phyloP scores from a whole-genome alignment of 30 jellyfish, hydroid and myxozoan genomes.

The Aurelia aurita complex sp. Pacific region DNA sequence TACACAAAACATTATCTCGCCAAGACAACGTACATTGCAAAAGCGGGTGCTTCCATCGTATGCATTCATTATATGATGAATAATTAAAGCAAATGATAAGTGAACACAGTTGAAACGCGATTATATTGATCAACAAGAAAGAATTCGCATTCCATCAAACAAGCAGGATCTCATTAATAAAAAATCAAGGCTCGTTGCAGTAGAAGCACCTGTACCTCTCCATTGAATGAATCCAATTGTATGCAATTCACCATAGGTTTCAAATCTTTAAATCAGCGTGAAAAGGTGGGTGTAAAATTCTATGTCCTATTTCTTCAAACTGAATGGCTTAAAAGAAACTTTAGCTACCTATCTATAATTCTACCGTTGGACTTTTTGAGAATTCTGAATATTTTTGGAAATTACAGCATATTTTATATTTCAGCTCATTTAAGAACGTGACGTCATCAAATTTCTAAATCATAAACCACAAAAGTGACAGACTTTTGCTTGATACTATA shows the following conservation, averaged over 20 bases:
- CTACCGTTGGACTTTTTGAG: too few species aligned
- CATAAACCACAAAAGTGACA: too few species aligned
- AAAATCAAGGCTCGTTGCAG: neutral
- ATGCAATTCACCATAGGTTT: neutral
- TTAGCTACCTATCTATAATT: too few species aligned
- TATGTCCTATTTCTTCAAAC: too few species aligned
- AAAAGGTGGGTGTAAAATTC: too few species aligned
- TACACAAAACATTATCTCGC: neutral
- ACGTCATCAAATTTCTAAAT: too few species aligned
- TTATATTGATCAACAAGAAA: slow-evolving; percentile 11
- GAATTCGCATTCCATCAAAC: slow-evolving; percentile 34
- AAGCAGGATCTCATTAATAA: slow-evolving; percentile 22
- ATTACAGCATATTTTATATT: too few species aligned
- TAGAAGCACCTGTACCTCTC: slow-evolving; percentile 19
- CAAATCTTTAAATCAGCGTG: too few species aligned
- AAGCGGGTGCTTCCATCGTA: slow-evolving; percentile 26
- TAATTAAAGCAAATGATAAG: slow-evolving; percentile 33
- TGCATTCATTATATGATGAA: slow-evolving; percentile 18
- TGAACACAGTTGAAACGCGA: slow-evolving; percentile 44
- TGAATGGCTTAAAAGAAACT: too few species aligned
- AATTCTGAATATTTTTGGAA: too few species aligned
- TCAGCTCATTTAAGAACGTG: too few species aligned
- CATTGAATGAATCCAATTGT: neutral
- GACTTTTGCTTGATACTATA: too few species aligned
- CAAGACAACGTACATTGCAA: neutral